These are phyloP conservation scores for Muscina levida DNA, from an alignment of 2,888 invertebrate genomes.

Conservation along the genomic window DNA sequence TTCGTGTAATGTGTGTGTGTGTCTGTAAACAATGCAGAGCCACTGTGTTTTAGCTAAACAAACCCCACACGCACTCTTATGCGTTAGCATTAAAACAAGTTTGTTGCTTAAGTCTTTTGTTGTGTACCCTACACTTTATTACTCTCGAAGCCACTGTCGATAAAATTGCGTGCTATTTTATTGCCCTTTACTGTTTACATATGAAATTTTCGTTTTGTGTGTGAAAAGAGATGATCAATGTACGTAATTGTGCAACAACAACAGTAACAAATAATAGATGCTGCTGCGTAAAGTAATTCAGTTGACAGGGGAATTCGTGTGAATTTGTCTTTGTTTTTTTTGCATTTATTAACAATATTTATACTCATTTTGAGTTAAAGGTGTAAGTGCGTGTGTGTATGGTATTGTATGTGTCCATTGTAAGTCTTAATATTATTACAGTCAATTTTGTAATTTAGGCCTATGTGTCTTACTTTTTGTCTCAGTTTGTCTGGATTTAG, in stretches of 20 bases:
- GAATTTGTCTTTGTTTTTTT: slow-evolving; percentile 13
- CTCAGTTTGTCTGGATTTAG: too few relatives aligned
- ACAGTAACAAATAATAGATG: background rate
- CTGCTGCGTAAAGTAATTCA: slow-evolving; percentile 19
- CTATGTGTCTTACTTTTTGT: background rate
- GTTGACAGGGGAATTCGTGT: slow-evolving; percentile 1
- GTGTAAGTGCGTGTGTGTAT: background rate
- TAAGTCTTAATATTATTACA: background rate
- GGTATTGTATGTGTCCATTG: too few relatives aligned
- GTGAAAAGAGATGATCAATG: background rate
- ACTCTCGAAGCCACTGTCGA: too few relatives aligned
- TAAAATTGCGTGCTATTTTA: slow-evolving; percentile 18
- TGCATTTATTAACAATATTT: background rate
- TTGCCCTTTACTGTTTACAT: background rate
- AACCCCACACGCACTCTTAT: too few relatives aligned
- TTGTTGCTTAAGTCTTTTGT: slow-evolving; percentile 8
- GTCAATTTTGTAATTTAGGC: slow-evolving; percentile 29
- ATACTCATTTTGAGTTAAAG: slow-evolving; percentile 2
- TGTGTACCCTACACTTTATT: too few relatives aligned
- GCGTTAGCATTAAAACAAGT: too few relatives aligned
- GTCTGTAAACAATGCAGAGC: too few relatives aligned
- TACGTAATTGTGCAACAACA: background rate
- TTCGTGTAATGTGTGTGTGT: too few relatives aligned
- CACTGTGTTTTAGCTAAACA: too few relatives aligned
- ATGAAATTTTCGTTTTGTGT: background rate